Conservation (phyloP, 1,140 invertebrate genomes). For the Sarcophaga peregrina region DNA sequence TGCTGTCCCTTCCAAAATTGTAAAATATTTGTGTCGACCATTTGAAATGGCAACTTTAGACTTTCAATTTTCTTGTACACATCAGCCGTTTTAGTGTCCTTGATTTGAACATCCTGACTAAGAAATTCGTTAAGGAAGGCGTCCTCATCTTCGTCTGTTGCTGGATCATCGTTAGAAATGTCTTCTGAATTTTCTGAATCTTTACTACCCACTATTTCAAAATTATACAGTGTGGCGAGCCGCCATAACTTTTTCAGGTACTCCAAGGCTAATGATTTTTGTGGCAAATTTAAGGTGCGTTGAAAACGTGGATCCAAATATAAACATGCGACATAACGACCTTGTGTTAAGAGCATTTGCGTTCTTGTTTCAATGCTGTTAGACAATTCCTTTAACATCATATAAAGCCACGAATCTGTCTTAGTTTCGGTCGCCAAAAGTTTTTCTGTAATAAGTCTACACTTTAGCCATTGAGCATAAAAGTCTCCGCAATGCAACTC, state of each 20-base stretch:
- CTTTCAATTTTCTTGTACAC: not conserved
- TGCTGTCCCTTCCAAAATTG: not conserved
- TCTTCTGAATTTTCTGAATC: not conserved
- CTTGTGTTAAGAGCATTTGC: not conserved
- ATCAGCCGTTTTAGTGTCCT: conserved; percentile 18
- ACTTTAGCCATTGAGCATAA: conserved; percentile 32
- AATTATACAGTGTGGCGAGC: not conserved
- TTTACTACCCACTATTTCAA: not conserved
- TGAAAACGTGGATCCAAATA: conserved; percentile 32
- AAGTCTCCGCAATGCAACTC: conserved; percentile 1
- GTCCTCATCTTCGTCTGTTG: conserved; percentile 16
- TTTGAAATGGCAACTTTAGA: conserved; percentile 25
- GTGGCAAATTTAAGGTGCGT: not conserved
- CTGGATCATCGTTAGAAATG: not conserved
- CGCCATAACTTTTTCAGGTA: conserved; percentile 25
- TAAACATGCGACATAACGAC: not conserved
- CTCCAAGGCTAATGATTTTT: not conserved
- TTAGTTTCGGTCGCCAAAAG: not conserved
- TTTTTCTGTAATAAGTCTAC: conserved; percentile 21
- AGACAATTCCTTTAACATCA: not conserved
- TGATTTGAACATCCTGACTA: not conserved
- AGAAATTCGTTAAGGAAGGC: conserved; percentile 20
- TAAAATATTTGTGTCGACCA: conserved; percentile 29
- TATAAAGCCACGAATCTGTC: not conserved
- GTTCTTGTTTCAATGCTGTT: not conserved